These are phyloP conservation scores for Psephotus haematonotus DNA, from an alignment of 2,113 vertebrate genomes.

Conservation along the genomic window DNA sequence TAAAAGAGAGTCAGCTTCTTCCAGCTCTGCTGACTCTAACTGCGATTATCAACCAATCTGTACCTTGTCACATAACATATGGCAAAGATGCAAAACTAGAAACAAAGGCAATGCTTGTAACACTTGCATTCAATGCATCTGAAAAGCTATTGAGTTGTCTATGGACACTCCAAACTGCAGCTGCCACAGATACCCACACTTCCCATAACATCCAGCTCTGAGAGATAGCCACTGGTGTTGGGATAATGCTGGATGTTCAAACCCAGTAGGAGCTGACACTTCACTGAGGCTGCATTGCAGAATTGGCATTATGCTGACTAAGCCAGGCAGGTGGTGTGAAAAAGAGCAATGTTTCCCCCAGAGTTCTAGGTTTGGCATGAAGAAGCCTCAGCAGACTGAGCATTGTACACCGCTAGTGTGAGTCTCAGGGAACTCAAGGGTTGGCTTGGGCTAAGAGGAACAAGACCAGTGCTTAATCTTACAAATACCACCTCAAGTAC, in stretches of 20 bases:
- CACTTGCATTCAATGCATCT: background rate
- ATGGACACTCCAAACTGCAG: background rate
- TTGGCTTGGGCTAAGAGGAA: background rate
- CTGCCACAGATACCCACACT: background rate
- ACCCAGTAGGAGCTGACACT: background rate
- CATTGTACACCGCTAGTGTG: too few species aligned
- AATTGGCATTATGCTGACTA: background rate
- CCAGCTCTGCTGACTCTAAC: background rate
- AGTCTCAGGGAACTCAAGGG: background rate
- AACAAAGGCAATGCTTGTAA: background rate
- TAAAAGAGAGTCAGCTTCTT: background rate
- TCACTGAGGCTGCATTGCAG: background rate
- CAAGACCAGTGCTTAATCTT: background rate
- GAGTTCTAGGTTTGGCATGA: background rate
- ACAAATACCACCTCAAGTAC: background rate
- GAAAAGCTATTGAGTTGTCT: background rate
- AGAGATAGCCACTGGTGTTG: background rate
- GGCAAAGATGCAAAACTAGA: background rate
- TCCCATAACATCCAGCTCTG: background rate
- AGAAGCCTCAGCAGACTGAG: background rate
- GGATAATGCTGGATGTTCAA: background rate
- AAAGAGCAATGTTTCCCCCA: background rate
- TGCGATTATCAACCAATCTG: background rate
- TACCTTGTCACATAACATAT: background rate
- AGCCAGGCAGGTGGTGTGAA: background rate